phyloP scores from a whole-genome alignment of 92 coral and sea anemone genomes.

The Porites evermanni region DNA sequence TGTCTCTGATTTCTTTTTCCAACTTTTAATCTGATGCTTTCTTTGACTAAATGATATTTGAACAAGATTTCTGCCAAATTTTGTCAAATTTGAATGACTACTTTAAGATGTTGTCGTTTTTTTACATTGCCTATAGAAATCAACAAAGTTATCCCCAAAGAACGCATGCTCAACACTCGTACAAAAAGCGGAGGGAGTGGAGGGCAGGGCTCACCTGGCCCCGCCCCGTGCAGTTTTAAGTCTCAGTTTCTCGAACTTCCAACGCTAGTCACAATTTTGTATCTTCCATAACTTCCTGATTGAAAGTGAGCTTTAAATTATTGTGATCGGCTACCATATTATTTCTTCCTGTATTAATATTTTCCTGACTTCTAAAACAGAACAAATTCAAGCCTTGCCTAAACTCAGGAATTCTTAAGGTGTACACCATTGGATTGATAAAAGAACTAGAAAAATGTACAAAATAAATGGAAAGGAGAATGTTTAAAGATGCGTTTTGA shows the following conservation, averaged over 20 bases:
- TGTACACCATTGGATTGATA: slow-evolving; percentile 1
- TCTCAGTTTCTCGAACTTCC: background rate
- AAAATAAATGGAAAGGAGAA: background rate
- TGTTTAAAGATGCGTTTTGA: background rate
- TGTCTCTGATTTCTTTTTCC: too few species aligned
- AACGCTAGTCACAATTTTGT: background rate
- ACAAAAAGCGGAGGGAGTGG: too few species aligned
- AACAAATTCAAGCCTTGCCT: background rate
- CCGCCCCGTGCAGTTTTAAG: too few species aligned
- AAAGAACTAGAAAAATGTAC: background rate
- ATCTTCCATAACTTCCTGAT: background rate
- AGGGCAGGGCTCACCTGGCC: too few species aligned
- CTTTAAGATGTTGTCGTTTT: too few species aligned
- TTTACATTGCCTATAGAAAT: too few species aligned
- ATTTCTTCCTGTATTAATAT: background rate
- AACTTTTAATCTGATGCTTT: too few species aligned
- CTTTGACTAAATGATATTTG: too few species aligned
- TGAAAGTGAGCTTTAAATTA: background rate
- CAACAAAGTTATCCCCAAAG: too few species aligned
- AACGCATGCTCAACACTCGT: too few species aligned
- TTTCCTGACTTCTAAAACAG: background rate
- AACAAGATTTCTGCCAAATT: too few species aligned
- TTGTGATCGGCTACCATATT: background rate
- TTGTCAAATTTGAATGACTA: too few species aligned
- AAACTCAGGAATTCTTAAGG: slow-evolving; percentile 21